phyloP scores from a whole-genome alignment of 2,888 invertebrate genomes.

The Sialis fuliginosa region DNA sequence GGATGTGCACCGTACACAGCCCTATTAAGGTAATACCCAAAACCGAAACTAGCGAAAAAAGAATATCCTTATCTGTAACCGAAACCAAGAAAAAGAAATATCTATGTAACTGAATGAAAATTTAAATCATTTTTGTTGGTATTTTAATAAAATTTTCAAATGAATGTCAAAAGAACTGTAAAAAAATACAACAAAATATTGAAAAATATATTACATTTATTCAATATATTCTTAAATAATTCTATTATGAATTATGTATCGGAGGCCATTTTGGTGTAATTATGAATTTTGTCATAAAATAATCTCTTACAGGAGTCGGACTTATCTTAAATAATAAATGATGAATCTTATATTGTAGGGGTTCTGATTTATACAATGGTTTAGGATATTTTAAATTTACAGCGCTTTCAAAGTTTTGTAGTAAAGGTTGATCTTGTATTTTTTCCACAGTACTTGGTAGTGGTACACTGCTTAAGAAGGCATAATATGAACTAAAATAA shows the following conservation, averaged over 20 bases:
- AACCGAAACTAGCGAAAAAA: too few species aligned
- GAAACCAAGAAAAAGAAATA: too few species aligned
- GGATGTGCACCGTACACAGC: too few species aligned
- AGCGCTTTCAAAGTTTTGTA: slow-evolving; percentile 42
- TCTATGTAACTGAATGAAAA: too few species aligned
- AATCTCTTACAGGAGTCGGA: slow-evolving; percentile 37
- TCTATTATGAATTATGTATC: neutral
- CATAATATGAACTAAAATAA: slow-evolving; percentile 43
- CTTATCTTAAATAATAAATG: slow-evolving; percentile 42
- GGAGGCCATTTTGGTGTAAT: slow-evolving; percentile 35
- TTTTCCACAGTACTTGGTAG: slow-evolving; percentile 29
- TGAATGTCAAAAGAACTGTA: too few species aligned
- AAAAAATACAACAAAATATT: too few species aligned
- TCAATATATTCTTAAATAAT: too few species aligned
- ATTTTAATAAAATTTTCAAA: too few species aligned
- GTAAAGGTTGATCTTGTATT: slow-evolving; percentile 33
- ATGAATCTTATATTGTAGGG: slow-evolving; percentile 47
- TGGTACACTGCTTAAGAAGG: slow-evolving; percentile 33
- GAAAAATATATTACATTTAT: too few species aligned
- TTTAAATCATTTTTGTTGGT: too few species aligned
- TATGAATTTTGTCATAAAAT: slow-evolving; percentile 44
- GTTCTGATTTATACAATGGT: slow-evolving; percentile 46
- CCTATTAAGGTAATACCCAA: too few species aligned
- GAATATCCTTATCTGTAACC: too few species aligned
- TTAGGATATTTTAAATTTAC: slow-evolving; percentile 39